Evolutionary conservation across 1,140 invertebrate genomes (phyloP).

Genomic region (Neodiprion pinetum): DNA sequence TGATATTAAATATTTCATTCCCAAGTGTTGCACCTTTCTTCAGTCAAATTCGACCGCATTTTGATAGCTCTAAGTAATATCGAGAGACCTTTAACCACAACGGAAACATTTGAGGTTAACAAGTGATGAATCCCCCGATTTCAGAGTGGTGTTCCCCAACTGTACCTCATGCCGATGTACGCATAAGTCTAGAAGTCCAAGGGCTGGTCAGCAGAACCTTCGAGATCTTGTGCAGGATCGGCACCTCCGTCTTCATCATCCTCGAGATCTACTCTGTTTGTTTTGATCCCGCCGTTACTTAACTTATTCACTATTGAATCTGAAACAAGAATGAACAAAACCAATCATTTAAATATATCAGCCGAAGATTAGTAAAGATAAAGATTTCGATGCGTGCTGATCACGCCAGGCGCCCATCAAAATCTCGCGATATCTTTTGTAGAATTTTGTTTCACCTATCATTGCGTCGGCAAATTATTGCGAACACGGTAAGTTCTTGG

Average conservation of each 20-base stretch:
- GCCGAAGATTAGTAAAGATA: background rate
- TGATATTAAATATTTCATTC: too few relatives aligned
- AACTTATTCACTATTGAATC: slow-evolving; percentile 68
- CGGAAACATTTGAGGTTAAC: slow-evolving; percentile 30
- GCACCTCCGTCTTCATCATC: slow-evolving; percentile 71
- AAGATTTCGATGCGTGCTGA: too few relatives aligned
- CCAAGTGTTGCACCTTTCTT: background rate
- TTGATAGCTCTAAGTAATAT: background rate
- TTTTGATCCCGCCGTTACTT: slow-evolving; percentile 60
- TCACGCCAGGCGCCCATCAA: too few relatives aligned
- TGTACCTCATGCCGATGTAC: background rate
- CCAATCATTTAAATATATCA: slow-evolving; percentile 29
- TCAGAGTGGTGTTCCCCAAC: background rate
- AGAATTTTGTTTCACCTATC: too few relatives aligned
- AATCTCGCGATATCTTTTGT: too few relatives aligned
- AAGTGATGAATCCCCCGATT: slow-evolving; percentile 18
- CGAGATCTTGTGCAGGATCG: slow-evolving; percentile 72
- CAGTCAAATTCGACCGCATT: background rate
- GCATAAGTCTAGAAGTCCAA: slow-evolving; percentile 72
- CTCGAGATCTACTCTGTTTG: slow-evolving; percentile 55
- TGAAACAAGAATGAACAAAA: slow-evolving; percentile 47
- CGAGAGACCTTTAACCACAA: slow-evolving; percentile 33
- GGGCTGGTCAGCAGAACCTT: slow-evolving; percentile 80
- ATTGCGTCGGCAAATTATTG: too few relatives aligned
- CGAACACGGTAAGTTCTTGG: too few relatives aligned